A percentile compares a stretch with the other conserved stretches of the same genome.
Evolutionary conservation across 2,888 invertebrate genomes (phyloP).

Genomic region (Drosophila falleni): DNA sequence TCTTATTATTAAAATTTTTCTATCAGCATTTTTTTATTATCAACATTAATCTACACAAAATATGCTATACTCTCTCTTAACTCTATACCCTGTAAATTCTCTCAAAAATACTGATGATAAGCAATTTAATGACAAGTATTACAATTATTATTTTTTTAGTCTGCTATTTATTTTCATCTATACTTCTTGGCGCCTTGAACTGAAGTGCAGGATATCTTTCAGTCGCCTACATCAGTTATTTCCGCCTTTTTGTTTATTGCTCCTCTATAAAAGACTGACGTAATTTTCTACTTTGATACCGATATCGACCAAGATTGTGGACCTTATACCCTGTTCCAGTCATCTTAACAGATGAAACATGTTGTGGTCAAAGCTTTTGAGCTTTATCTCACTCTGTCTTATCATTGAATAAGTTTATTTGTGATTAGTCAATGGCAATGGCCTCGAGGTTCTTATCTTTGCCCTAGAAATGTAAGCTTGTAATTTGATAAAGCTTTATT

Average conservation of each 20-base stretch:
- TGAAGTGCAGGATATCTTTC: neutral
- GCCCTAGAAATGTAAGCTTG: constrained; percentile 7
- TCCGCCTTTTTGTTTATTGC: neutral
- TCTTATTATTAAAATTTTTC: too few species aligned
- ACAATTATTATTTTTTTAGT: neutral
- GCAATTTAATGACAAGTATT: neutral
- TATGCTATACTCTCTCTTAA: too few species aligned
- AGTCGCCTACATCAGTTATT: too few species aligned
- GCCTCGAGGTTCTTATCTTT: constrained; percentile 12
- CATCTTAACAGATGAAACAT: constrained; percentile 4
- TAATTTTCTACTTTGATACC: neutral
- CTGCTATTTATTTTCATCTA: neutral
- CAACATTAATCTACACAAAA: too few species aligned
- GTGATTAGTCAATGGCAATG: constrained; percentile 13
- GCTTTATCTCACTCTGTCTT: constrained; percentile 1
- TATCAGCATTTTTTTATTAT: too few species aligned
- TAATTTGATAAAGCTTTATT: neutral
- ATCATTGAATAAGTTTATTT: constrained; percentile 1
- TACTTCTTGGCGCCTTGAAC: neutral
- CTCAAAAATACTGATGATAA: too few species aligned
- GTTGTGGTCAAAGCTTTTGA: neutral
- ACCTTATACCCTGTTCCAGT: neutral
- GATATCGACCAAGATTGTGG: neutral
- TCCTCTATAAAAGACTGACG: constrained; percentile 2
- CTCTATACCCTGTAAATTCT: too few species aligned